A percentile compares a stretch with the other conserved stretches of the same genome.
Conservation (phyloP, 2,888 invertebrate species). For the Tachystola acroxantha region DNA sequence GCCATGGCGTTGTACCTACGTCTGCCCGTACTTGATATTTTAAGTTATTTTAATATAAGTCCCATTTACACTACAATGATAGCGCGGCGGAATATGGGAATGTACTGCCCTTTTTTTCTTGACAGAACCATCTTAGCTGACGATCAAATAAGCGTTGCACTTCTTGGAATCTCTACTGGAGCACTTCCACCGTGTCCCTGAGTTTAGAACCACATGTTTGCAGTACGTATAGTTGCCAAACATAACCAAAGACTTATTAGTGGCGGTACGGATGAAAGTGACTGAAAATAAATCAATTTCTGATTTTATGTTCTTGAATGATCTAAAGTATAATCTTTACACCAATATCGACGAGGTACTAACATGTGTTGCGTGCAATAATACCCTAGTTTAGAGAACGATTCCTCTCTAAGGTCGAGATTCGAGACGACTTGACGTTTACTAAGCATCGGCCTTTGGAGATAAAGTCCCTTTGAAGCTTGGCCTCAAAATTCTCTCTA, state of each 20-base stretch:
- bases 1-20: too few relatives aligned
- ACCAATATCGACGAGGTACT: too few relatives aligned
- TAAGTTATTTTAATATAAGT: neutral
- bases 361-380: too few relatives aligned
- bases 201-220: neutral
- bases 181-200: neutral
- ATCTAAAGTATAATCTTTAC: too few relatives aligned
- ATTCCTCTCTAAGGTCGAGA: too few relatives aligned
- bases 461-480: too few relatives aligned
- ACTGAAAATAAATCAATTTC: neutral
- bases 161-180: neutral
- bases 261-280: neutral
- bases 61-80: neutral
- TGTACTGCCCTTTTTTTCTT: neutral
- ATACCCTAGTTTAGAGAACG: too few relatives aligned
- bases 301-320: too few relatives aligned
- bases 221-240: neutral
- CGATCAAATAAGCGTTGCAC: neutral
- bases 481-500: too few relatives aligned
- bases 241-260: neutral
- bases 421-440: too few relatives aligned
- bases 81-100: neutral
- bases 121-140: neutral
- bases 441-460: too few relatives aligned
- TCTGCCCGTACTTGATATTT: too few relatives aligned